Conservation (phyloP, 2,797 vertebrate species). For the Thripadectes ignobilis region DNA sequence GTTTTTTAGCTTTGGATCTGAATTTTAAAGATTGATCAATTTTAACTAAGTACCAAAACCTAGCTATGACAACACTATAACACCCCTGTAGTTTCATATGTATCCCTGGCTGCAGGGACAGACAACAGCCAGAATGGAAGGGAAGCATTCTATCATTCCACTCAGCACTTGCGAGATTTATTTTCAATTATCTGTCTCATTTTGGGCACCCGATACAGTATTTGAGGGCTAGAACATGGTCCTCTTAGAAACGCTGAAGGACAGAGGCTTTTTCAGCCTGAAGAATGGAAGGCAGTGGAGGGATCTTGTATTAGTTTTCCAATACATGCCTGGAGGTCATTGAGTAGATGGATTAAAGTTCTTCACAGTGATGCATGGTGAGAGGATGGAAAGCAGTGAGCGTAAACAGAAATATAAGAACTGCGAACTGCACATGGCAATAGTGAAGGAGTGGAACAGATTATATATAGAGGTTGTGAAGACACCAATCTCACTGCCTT, state of each 20-base stretch:
- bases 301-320: neutral
- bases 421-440: fast-evolving
- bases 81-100: neutral
- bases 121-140: neutral
- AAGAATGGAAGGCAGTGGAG: neutral
- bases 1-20: neutral
- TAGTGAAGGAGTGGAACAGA: neutral
- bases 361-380: neutral
- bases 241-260: neutral
- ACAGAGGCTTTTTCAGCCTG: neutral
- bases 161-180: neutral
- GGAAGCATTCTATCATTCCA: neutral
- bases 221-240: neutral
- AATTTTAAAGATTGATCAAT: neutral
- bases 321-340: fast-evolving
- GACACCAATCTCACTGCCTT: neutral
- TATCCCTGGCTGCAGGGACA: neutral
- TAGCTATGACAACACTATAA: neutral
- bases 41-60: neutral
- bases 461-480: neutral
- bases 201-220: neutral
- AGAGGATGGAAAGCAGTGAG: neutral
- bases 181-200: neutral
- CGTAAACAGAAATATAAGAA: neutral
- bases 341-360: neutral